Evolutionary conservation across 2,888 invertebrate species (phyloP).

Genomic region (Siphonodentalium dalli): DNA sequence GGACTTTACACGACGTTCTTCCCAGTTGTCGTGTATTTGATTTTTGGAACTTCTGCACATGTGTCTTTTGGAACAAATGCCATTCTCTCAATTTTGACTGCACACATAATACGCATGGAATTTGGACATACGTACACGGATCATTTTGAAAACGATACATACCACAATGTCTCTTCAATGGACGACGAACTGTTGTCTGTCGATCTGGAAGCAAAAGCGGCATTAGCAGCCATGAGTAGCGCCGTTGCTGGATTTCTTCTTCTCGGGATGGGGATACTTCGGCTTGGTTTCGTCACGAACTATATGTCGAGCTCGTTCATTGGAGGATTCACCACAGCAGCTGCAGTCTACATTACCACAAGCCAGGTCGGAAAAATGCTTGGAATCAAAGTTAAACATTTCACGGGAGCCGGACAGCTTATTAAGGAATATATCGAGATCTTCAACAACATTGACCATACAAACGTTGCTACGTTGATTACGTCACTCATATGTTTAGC

Average conservation of each 20-base stretch:
- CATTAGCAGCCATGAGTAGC: no score
- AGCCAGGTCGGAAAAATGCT: conserved; percentile 38
- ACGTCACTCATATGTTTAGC: conserved; percentile 74
- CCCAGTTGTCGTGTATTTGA: neutral
- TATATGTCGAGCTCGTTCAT: conserved; percentile 42
- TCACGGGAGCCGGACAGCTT: conserved; percentile 32
- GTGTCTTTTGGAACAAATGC: conserved; percentile 1
- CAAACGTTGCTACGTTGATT: conserved; percentile 74
- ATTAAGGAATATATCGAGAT: conserved; percentile 71
- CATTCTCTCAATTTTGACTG: neutral
- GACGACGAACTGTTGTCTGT: neutral
- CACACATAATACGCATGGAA: no score
- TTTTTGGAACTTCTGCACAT: conserved; percentile 1
- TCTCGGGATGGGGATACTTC: conserved; percentile 34
- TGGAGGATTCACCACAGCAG: conserved; percentile 46
- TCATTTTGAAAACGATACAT: no score
- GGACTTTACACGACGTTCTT: conserved; percentile 3
- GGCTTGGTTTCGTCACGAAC: conserved; percentile 41
- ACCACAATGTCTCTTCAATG: neutral
- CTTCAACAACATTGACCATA: conserved; percentile 68
- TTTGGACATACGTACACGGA: no score
- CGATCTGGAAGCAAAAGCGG: neutral
- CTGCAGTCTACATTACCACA: conserved; percentile 39
- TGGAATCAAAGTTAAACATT: conserved; percentile 27
- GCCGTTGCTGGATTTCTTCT: conserved; percentile 39